Percentiles rank a stretch among this genome's conserved stretches.
phyloP scores from a whole-genome alignment of 2,113 vertebrate genomes.

The Odontesthes bonariensis region DNA sequence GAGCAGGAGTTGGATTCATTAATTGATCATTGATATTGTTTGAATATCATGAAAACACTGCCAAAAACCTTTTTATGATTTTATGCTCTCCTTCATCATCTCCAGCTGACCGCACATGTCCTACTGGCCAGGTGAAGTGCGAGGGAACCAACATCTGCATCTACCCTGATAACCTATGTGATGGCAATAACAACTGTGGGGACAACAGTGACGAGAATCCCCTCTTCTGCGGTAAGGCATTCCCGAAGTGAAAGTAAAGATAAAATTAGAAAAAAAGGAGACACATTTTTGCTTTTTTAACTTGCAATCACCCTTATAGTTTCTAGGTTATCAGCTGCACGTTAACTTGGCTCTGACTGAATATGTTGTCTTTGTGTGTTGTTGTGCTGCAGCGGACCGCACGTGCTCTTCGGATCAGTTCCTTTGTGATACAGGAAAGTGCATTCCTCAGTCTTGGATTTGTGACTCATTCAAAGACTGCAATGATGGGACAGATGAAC shows the following conservation, averaged over 20 bases:
- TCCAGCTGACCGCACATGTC: constrained; percentile 89
- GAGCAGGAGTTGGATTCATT: neutral
- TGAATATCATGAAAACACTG: no score
- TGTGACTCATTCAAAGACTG: constrained; percentile 76
- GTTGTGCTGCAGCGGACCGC: constrained; percentile 50
- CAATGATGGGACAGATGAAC: constrained; percentile 79
- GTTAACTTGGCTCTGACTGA: neutral
- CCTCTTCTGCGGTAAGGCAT: constrained; percentile 73
- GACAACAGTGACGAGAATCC: constrained; percentile 83
- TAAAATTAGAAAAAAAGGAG: neutral
- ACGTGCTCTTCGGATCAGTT: constrained; percentile 72
- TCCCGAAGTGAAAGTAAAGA: neutral
- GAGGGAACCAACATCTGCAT: constrained; percentile 91
- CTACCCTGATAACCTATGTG: constrained; percentile 85
- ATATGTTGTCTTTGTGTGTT: neutral
- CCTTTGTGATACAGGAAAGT: constrained; percentile 73
- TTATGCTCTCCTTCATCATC: neutral
- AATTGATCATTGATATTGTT: neutral
- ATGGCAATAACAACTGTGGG: constrained; percentile 83
- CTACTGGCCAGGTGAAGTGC: constrained; percentile 87
- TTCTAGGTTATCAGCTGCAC: neutral
- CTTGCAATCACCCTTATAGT: neutral
- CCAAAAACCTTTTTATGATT: neutral
- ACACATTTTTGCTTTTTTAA: neutral
- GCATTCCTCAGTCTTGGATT: constrained; percentile 72